Conservation (phyloP, 2,888 invertebrate species). For the Galeopsomyia nigrocyanea region DNA sequence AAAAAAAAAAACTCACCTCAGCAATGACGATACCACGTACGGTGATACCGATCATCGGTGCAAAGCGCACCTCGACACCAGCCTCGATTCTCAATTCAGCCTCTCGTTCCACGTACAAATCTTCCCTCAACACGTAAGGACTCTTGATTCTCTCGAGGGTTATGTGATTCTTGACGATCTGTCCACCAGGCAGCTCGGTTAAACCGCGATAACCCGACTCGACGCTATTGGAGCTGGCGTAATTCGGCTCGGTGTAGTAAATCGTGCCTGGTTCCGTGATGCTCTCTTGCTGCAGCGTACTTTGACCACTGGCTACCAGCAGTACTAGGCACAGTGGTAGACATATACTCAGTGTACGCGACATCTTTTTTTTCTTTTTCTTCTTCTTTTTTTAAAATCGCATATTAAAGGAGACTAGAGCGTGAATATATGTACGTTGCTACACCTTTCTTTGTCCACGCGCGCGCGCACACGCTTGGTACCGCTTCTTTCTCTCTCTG, state of each 20-base stretch:
- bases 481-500: too few relatives aligned
- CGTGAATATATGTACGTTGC: too few relatives aligned
- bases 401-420: too few relatives aligned
- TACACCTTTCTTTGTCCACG: too few relatives aligned
- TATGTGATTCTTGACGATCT: conserved; percentile 73
- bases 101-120: conserved; percentile 83
- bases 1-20: conserved; percentile 77
- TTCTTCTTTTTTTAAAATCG: too few relatives aligned
- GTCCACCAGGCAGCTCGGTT: conserved; percentile 77
- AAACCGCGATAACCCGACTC: conserved; percentile 51
- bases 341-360: background rate
- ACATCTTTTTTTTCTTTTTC: conserved; percentile 1
- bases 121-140: conserved; percentile 84
- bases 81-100: conserved; percentile 89
- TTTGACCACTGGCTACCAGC: conserved; percentile 30
- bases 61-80: conserved; percentile 90
- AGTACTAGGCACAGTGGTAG: conserved; percentile 13
- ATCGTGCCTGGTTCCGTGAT: conserved; percentile 56
- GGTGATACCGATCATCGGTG: conserved; percentile 93
- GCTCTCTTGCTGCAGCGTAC: conserved; percentile 43
- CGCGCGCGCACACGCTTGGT: too few relatives aligned
- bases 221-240: conserved; percentile 52
- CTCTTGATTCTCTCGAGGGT: conserved; percentile 73
- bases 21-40: conserved; percentile 91
- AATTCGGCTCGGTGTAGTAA: conserved; percentile 64